Evolutionary conservation across 2,113 vertebrate species (phyloP).

Genomic region (Tachysurus vachellii): DNA sequence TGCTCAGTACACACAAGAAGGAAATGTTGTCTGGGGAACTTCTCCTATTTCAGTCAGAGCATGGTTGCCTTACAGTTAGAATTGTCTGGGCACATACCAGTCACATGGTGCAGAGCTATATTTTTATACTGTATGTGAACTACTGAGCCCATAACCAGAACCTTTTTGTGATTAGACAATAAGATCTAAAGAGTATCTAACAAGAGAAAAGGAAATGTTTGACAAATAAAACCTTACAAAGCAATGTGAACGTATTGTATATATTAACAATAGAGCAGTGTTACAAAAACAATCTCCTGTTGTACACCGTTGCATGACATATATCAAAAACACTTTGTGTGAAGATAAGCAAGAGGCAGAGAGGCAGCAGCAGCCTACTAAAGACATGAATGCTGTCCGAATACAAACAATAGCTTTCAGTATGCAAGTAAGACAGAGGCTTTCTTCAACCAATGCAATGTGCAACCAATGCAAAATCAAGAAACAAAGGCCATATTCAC

Average conservation of each 20-base stretch:
- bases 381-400: conserved; percentile 15
- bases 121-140: neutral
- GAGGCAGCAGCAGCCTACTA: conserved; percentile 13
- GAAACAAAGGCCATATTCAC: neutral
- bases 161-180: neutral
- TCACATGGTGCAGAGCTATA: neutral
- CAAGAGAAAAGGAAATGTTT: neutral
- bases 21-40: neutral
- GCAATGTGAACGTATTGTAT: neutral
- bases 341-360: conserved; percentile 1
- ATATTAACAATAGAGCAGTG: neutral
- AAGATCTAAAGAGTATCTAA: neutral
- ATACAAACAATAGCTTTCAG: conserved; percentile 41
- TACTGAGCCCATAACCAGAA: neutral
- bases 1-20: neutral
- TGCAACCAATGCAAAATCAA: neutral
- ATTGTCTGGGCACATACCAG: neutral
- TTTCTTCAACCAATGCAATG: neutral
- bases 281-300: conserved; percentile 21
- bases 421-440: neutral
- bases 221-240: neutral
- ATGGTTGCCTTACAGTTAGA: no score
- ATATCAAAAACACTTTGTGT: conserved; percentile 17
- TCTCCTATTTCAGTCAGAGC: neutral
- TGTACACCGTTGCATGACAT: conserved; percentile 14